phyloP scores from a whole-genome alignment of 2,888 invertebrate genomes.

The Heliconius charithonia region DNA sequence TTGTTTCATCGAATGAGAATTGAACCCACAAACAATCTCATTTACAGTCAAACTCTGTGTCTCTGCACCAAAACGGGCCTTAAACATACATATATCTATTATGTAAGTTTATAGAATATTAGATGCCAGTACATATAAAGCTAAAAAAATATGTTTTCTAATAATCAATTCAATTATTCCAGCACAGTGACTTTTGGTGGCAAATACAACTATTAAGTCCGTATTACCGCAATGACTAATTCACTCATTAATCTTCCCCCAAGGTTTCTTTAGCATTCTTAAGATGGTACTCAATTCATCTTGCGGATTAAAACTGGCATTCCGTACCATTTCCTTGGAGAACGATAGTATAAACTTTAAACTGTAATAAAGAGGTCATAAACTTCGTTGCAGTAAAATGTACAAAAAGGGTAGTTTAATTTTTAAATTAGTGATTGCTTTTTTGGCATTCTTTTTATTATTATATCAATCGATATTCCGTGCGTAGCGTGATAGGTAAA shows the following conservation, averaged over 20 bases:
- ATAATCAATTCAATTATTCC: no score
- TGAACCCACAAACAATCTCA: no score
- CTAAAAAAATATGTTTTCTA: no score
- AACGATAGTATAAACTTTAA: constrained; percentile 28
- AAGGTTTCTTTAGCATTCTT: constrained; percentile 29
- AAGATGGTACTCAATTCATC: constrained; percentile 31
- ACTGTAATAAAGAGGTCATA: constrained; percentile 21
- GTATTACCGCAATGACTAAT: constrained; percentile 9
- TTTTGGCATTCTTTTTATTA: neutral
- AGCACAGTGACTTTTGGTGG: constrained; percentile 1
- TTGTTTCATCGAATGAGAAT: no score
- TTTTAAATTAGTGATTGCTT: neutral
- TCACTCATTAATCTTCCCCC: constrained; percentile 12
- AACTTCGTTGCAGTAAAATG: constrained; percentile 7
- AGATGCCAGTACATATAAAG: no score
- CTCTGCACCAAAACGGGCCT: no score
- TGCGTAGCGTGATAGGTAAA: no score
- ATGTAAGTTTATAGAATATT: no score
- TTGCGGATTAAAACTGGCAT: constrained; percentile 32
- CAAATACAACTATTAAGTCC: constrained; percentile 15
- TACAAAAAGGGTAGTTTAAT: neutral
- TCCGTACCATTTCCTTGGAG: constrained; percentile 27
- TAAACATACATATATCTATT: no score
- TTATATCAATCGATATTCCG: neutral
- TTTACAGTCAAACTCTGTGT: no score